phyloP scores from a whole-genome alignment of 2,113 vertebrate species.

The Holacanthus passer region DNA sequence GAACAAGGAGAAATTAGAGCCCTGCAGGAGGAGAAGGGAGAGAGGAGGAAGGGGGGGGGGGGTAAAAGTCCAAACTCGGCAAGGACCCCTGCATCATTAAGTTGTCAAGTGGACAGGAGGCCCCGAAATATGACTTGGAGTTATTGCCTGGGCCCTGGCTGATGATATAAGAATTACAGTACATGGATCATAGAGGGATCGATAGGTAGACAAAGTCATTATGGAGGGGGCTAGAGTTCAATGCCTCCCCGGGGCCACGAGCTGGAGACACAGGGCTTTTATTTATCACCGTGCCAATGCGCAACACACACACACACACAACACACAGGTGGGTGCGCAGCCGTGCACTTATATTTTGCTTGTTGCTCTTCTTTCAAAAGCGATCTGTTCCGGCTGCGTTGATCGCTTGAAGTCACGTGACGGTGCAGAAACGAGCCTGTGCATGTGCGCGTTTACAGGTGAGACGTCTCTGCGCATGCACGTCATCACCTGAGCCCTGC shows the following conservation, averaged over 20 bases:
- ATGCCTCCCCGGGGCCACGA: conserved; percentile 77
- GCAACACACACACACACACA: conserved; percentile 75
- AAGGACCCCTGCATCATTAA: conserved; percentile 82
- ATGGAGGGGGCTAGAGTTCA: conserved; percentile 83
- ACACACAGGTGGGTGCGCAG: conserved; percentile 75
- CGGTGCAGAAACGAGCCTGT: too few species aligned
- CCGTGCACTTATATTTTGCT: conserved; percentile 71
- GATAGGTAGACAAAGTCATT: conserved; percentile 86
- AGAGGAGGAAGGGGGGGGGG: conserved; percentile 4
- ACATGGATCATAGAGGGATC: conserved; percentile 85
- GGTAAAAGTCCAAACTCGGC: conserved; percentile 69
- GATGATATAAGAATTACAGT: conserved; percentile 86
- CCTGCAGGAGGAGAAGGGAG: conserved; percentile 66
- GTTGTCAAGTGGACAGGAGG: conserved; percentile 82
- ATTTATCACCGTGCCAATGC: conserved; percentile 79
- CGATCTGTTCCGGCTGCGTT: conserved; percentile 70
- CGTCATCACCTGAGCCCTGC: conserved; percentile 57
- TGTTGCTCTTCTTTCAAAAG: conserved; percentile 80
- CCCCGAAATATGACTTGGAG: conserved; percentile 83
- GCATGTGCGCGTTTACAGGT: conserved; percentile 66
- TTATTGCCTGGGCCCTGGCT: conserved; percentile 78
- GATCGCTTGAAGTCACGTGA: conserved; percentile 62
- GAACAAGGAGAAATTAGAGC: conserved; percentile 81
- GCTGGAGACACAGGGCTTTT: conserved; percentile 62
- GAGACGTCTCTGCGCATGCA: conserved; percentile 46